These are phyloP conservation scores for Gisinianus flammeolus DNA, from an alignment of 2,888 invertebrate genomes.

Conservation along the genomic window DNA sequence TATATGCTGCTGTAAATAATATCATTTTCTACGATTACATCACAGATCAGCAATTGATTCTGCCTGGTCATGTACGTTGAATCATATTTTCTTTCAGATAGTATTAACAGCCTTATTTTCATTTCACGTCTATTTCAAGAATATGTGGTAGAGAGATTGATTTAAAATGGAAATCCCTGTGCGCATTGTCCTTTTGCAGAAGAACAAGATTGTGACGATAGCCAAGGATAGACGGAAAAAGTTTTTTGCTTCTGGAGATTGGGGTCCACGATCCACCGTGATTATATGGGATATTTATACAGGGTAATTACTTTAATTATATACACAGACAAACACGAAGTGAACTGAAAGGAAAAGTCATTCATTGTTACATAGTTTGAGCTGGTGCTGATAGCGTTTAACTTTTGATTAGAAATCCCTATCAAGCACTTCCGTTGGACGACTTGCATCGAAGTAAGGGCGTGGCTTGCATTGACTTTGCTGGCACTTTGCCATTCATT, in stretches of 20 bases:
- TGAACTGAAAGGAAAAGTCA: too few species aligned
- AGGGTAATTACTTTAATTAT: conserved; percentile 37
- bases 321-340: neutral
- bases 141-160: too few species aligned
- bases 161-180: neutral
- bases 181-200: conserved; percentile 35
- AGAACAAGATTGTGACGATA: conserved; percentile 50
- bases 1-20: conserved; percentile 53
- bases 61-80: conserved; percentile 58
- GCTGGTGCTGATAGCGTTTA: too few species aligned
- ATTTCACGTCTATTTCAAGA: too few species aligned
- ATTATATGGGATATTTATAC: conserved; percentile 54
- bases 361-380: too few species aligned
- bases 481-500: neutral
- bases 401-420: conserved; percentile 13
- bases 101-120: neutral
- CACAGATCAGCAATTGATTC: conserved; percentile 50
- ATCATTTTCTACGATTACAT: conserved; percentile 53
- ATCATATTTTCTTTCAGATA: neutral
- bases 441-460: conserved; percentile 17
- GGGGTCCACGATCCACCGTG: conserved; percentile 49
- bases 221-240: conserved; percentile 39
- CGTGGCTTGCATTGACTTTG: conserved; percentile 10
- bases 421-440: conserved; percentile 12
- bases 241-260: conserved; percentile 47